Evolutionary conservation across 2,113 vertebrate species (phyloP).

Genomic region (Montifringilla adamsi): DNA sequence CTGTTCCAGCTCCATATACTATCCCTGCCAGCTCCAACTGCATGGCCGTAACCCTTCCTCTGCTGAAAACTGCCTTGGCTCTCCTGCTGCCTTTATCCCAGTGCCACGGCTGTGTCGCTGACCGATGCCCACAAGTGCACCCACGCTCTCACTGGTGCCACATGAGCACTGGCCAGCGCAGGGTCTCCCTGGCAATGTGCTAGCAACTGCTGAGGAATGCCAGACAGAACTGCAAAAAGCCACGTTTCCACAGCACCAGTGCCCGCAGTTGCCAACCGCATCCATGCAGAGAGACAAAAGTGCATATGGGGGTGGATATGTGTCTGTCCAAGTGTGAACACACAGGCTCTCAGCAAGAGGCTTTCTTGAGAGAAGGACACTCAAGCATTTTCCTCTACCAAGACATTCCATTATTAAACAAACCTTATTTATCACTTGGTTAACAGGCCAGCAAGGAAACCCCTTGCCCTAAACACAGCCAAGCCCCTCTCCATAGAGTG

Average conservation of each 20-base stretch:
- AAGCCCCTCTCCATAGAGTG: not conserved
- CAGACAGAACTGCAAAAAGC: not conserved
- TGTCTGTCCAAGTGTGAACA: not conserved
- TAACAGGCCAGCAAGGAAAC: not conserved
- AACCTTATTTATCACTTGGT: not conserved
- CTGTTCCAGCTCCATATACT: not conserved
- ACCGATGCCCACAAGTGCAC: rapidly evolving
- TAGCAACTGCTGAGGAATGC: rapidly evolving
- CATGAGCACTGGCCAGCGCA: rapidly evolving
- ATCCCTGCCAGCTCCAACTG: not conserved
- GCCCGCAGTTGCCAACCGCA: rapidly evolving
- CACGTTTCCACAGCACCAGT: not conserved
- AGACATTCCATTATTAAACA: not conserved
- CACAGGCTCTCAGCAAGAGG: not conserved
- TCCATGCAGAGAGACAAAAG: slow-evolving; percentile 15
- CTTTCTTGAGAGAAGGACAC: not conserved
- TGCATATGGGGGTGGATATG: slow-evolving; percentile 13
- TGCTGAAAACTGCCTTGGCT: rapidly evolving
- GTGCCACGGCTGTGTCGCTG: rapidly evolving
- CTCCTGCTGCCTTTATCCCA: not conserved
- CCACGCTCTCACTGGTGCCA: rapidly evolving
- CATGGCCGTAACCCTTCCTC: rapidly evolving
- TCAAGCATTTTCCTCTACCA: not conserved
- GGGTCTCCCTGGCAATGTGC: not conserved
- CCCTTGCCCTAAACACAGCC: not conserved